Evolutionary conservation across 2,113 vertebrate genomes (phyloP).

Genomic region (Trichechus manatus): DNA sequence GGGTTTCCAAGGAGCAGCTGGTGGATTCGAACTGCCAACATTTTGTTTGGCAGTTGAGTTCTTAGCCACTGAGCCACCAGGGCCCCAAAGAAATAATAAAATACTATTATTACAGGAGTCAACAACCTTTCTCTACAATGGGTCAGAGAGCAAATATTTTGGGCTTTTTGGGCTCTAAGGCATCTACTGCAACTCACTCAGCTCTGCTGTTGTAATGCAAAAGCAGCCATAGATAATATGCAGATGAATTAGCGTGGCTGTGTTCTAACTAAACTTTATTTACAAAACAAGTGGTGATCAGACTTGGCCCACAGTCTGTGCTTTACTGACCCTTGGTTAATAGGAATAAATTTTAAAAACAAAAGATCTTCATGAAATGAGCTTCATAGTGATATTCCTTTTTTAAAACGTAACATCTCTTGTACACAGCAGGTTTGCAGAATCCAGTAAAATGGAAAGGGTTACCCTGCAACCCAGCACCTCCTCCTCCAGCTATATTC

Average conservation of each 20-base stretch:
- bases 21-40: too few relatives aligned
- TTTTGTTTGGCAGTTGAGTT: too few relatives aligned
- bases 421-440: constrained; percentile 6
- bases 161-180: not conserved
- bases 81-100: not conserved
- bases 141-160: not conserved
- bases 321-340: not conserved
- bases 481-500: not conserved
- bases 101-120: not conserved
- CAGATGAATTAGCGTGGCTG: not conserved
- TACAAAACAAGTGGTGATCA: constrained; percentile 28
- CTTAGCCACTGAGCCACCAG: too few relatives aligned
- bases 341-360: not conserved
- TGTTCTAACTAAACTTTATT: constrained; percentile 36
- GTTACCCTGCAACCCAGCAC: not conserved
- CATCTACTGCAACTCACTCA: not conserved
- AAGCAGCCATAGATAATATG: not conserved
- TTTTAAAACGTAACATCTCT: constrained; percentile 38
- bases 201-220: not conserved
- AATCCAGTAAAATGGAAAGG: not conserved
- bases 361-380: constrained; percentile 38
- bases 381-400: constrained; percentile 3
- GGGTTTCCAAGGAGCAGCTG: too few relatives aligned
- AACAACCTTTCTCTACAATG: not conserved
- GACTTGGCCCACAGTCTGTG: not conserved